Conservation (phyloP, 2,797 vertebrate species). For the Rhinogobio ventralis region DNA sequence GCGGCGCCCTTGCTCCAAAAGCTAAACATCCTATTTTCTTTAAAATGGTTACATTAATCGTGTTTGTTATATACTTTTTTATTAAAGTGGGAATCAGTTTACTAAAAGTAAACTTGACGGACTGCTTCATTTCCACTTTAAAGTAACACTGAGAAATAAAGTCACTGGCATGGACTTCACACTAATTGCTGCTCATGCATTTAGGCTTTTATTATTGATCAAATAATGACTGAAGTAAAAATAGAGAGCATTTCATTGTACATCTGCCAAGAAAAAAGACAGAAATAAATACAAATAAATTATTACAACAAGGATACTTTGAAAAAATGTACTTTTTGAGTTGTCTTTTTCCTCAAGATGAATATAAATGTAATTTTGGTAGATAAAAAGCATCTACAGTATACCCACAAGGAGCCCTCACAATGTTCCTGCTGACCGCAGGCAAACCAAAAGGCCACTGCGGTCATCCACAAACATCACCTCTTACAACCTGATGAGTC, state of each 20-base stretch:
- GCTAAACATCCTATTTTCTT: too few species aligned
- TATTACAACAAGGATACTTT: not conserved
- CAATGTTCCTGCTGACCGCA: not conserved
- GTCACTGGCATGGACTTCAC: not conserved
- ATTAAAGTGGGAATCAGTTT: too few species aligned
- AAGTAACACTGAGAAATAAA: not conserved
- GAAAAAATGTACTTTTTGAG: not conserved
- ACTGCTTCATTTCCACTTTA: too few species aligned
- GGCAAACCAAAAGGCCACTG: slow-evolving; percentile 25
- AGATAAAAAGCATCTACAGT: not conserved
- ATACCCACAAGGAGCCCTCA: not conserved
- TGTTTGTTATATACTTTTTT: too few species aligned
- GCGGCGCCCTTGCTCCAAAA: too few species aligned
- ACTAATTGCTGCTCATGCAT: not conserved
- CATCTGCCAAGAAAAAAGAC: not conserved
- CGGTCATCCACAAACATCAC: slow-evolving; percentile 38
- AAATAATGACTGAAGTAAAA: not conserved
- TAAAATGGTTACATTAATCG: too few species aligned
- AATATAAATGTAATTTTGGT: not conserved
- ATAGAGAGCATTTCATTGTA: not conserved
- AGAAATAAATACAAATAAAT: not conserved
- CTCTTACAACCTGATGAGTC: slow-evolving; percentile 28
- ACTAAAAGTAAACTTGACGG: too few species aligned
- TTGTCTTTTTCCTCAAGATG: not conserved
- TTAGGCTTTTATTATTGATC: not conserved